A percentile compares a stretch with the other conserved stretches of the same genome.
phyloP scores from a whole-genome alignment of 1,140 invertebrate species.

The Andricus grossulariae region DNA sequence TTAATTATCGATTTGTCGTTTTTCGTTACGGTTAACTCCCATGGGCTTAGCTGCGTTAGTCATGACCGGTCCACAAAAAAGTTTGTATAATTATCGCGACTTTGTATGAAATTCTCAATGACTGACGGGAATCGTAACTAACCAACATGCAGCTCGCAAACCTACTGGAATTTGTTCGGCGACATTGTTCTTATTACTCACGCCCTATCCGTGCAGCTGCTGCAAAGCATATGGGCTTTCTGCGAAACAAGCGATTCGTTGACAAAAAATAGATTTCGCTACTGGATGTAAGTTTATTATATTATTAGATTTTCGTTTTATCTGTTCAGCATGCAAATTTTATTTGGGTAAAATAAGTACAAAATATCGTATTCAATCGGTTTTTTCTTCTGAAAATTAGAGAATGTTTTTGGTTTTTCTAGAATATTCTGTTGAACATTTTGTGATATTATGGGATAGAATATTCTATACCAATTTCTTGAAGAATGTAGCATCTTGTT shows the following conservation, averaged over 20 bases:
- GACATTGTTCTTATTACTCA: conserved; percentile 27
- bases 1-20: conserved; percentile 23
- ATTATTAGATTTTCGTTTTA: too few relatives aligned
- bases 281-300: background rate
- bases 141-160: conserved; percentile 1
- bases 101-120: conserved; percentile 7
- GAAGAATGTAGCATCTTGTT: too few relatives aligned
- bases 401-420: too few relatives aligned
- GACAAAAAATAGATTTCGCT: conserved; percentile 19
- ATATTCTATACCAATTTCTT: too few relatives aligned
- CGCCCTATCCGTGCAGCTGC: conserved; percentile 24
- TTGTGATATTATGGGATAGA: too few relatives aligned
- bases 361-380: too few relatives aligned
- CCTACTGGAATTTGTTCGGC: conserved; percentile 12
- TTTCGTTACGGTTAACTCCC: background rate
- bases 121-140: background rate
- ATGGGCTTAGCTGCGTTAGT: background rate
- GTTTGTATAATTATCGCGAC: background rate
- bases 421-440: too few relatives aligned
- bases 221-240: conserved; percentile 26
- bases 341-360: too few relatives aligned
- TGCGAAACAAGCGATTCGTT: conserved; percentile 25
- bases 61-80: background rate
- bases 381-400: too few relatives aligned
- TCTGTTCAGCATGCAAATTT: too few relatives aligned